Evolutionary conservation across 2,888 invertebrate genomes (phyloP).

Genomic region (Eudemis profundana): DNA sequence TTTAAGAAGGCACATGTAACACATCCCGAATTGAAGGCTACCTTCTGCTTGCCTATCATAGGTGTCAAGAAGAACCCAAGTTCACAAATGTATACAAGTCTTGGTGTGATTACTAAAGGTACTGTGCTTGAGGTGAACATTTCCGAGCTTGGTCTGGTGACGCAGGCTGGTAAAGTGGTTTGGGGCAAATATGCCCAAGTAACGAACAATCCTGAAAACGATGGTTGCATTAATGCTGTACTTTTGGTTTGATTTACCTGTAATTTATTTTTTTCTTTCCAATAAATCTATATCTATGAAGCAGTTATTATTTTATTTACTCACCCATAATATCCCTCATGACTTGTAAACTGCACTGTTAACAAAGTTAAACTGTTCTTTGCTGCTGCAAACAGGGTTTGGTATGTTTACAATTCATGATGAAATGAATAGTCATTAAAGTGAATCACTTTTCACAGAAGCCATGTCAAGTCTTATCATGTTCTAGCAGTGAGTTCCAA

Average conservation of each 20-base stretch:
- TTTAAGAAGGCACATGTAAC: conserved; percentile 99
- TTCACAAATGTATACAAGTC: conserved; percentile 97
- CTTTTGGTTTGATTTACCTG: conserved; percentile 91
- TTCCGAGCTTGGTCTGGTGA: conserved; percentile 98
- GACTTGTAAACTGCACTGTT: conserved; percentile 17
- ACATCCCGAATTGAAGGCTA: conserved; percentile 99
- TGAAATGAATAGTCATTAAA: conserved; percentile 22
- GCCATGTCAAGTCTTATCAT: neutral
- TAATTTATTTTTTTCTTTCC: conserved; percentile 39
- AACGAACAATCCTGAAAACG: conserved; percentile 99
- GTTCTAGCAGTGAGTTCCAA: conserved; percentile 6
- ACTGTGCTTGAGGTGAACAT: conserved; percentile 99
- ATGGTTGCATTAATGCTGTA: conserved; percentile 99
- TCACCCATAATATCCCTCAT: conserved; percentile 29
- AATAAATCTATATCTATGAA: conserved; percentile 52
- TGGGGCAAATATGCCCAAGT: conserved; percentile 99
- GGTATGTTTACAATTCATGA: conserved; percentile 30
- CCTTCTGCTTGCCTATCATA: conserved; percentile 98
- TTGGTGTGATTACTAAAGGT: conserved; percentile 99
- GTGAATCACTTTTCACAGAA: conserved; percentile 29
- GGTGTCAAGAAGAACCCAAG: conserved; percentile 99
- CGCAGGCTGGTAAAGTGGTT: conserved; percentile 99
- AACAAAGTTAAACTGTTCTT: conserved; percentile 14
- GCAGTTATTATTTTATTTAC: conserved; percentile 45
- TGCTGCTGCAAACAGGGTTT: neutral